Evolutionary conservation across 2,888 invertebrate species (phyloP).

Genomic region (Drosophila emarginata): DNA sequence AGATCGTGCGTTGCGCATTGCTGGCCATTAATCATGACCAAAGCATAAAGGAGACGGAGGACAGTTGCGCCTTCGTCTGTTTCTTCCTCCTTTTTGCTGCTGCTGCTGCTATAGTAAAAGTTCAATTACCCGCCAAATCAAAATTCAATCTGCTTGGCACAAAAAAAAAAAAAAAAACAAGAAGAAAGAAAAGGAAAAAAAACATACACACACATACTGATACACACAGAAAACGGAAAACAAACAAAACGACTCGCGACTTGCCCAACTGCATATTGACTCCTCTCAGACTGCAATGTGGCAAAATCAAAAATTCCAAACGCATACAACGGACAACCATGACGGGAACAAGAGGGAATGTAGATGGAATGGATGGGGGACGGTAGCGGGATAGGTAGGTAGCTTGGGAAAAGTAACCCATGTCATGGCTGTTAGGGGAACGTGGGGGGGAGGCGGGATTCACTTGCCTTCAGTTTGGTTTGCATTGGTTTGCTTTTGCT

Average conservation of each 20-base stretch:
- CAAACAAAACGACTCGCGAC: constrained; percentile 41
- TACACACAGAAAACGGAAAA: constrained; percentile 29
- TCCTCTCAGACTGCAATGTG: constrained; percentile 64
- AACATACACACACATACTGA: constrained; percentile 4
- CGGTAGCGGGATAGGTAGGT: no score
- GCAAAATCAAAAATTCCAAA: constrained; percentile 79
- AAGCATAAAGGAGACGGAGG: constrained; percentile 24
- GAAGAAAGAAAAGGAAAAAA: constrained; percentile 11
- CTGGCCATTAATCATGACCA: constrained; percentile 74
- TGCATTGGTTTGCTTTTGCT: not conserved
- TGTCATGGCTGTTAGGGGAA: constrained; percentile 56
- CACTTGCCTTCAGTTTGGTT: not conserved
- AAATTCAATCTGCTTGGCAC: constrained; percentile 75
- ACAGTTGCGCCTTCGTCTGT: constrained; percentile 22
- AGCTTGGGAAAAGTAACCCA: constrained; percentile 45
- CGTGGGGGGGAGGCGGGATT: not conserved
- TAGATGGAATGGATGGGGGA: no score
- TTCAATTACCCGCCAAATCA: constrained; percentile 80
- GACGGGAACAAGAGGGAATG: constrained; percentile 41
- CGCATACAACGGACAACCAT: constrained; percentile 74
- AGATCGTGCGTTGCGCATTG: constrained; percentile 77
- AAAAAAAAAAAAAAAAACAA: constrained; percentile 48
- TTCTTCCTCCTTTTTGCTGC: constrained; percentile 4
- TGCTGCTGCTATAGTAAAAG: constrained; percentile 65
- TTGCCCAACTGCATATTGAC: constrained; percentile 59